Evolutionary conservation across 2,797 vertebrate genomes (phyloP), one percentile per base, ranked within the genome.

Genomic region (Esox lucius): DNA sequence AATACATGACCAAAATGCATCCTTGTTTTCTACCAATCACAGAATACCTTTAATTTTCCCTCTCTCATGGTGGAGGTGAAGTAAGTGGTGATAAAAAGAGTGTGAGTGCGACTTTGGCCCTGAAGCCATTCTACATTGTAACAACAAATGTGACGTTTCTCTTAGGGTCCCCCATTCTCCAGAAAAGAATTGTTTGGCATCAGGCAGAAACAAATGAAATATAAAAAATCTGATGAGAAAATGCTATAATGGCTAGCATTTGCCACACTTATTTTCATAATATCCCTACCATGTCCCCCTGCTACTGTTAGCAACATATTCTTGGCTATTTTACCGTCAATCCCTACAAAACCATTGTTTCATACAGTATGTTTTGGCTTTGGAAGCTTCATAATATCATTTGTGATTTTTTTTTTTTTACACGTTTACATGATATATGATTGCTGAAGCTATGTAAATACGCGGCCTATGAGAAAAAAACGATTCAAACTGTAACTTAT

Each of bases 381-480:
- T 70, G 72, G 68, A 70, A 39, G 48, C 72, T 15, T 4, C 59
- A 62, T 62, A 26, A 13, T 13, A 28, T 15, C 2, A 62, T 31
- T 31, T 22, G n/a, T 22, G 53, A 64, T 61, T 31, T 53, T 8
- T 17, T 94, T 92, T 93, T 92, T 91, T 93, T 94, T 94, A 91
- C 91, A 93, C 56, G 49, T 70, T 67, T 94, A 94, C 94, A 91
- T 95, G 95, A 95, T 95, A 95, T 95, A 96, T 94, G 95, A 95
- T 95, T 95, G 95, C 92, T 93, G 94, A 94, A 93, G 35, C 94
- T 94, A 95, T 94, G 94, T 95, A 94, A 95, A 95, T 94, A 95
- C 93, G 93, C 92, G 94, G 94, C 93, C 94, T 94, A 94, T 94
- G 94, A 95, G 94, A 94, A 95, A 95, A 95, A 95, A 95, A 94